These are phyloP conservation scores for Pseudochirops corinnae DNA, from an alignment of 2,797 vertebrate species.

Conservation along the genomic window DNA sequence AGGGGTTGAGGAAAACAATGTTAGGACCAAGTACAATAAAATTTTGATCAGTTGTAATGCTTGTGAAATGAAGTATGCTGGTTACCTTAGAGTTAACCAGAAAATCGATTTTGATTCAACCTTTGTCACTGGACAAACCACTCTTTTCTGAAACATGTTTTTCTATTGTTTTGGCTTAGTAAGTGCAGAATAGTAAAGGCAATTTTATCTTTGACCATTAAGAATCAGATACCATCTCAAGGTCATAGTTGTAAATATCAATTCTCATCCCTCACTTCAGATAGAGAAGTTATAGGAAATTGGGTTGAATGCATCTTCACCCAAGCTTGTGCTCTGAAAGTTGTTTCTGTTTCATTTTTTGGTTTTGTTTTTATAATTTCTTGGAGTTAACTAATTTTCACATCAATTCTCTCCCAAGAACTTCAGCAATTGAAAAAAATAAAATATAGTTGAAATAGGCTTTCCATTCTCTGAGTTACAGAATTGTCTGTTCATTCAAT, in stretches of 20 bases:
- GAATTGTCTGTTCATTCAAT: background rate
- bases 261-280: background rate
- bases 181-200: background rate
- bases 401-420: background rate
- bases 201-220: background rate
- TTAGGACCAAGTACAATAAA: background rate
- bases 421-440: background rate
- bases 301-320: background rate
- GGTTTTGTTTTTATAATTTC: background rate
- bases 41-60: background rate
- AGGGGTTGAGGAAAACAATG: background rate
- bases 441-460: background rate
- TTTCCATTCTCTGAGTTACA: background rate
- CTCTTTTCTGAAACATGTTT: background rate
- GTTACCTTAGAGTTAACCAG: background rate
- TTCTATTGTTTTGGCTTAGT: background rate
- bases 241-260: background rate
- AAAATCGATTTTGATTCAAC: background rate
- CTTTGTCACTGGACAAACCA: background rate
- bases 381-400: background rate
- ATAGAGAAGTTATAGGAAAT: background rate
- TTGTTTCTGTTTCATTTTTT: background rate
- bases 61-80: background rate
- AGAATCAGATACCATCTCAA: background rate
- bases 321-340: background rate